These are phyloP conservation scores for Okapia johnstoni DNA, from an alignment of 2,113 vertebrate species.

Conservation along the genomic window DNA sequence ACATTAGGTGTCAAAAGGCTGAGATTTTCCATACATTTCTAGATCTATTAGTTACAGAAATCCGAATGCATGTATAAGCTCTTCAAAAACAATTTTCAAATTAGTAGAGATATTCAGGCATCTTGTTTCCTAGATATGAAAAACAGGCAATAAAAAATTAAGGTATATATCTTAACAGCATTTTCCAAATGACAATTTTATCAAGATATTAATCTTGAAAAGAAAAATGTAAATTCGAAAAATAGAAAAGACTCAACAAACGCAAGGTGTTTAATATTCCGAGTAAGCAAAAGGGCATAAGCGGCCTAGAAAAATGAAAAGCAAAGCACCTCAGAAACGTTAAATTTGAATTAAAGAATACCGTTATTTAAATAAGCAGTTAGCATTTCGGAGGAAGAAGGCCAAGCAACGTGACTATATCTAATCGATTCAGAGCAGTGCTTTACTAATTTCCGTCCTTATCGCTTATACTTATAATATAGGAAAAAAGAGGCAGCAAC, in stretches of 20 bases:
- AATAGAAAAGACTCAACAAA: conserved; percentile 39
- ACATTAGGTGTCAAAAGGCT: not conserved
- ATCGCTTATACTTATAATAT: conserved; percentile 52
- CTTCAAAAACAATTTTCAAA: conserved; percentile 55
- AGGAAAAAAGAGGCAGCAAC: conserved; percentile 67
- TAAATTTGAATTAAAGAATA: conserved; percentile 66
- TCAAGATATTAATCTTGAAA: conserved; percentile 4
- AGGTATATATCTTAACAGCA: not conserved
- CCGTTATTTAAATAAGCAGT: conserved; percentile 74
- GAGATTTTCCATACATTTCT: conserved; percentile 36
- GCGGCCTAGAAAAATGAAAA: conserved; percentile 59
- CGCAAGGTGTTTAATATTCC: conserved; percentile 47
- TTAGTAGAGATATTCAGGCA: conserved; percentile 37
- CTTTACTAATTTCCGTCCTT: conserved; percentile 50
- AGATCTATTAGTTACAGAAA: conserved; percentile 23
- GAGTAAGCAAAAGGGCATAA: conserved; percentile 25
- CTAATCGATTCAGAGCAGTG: conserved; percentile 32
- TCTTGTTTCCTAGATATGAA: conserved; percentile 44
- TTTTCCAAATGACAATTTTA: conserved; percentile 39
- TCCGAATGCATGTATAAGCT: conserved; percentile 32
- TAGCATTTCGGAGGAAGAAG: conserved; percentile 58
- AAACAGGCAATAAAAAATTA: conserved; percentile 45
- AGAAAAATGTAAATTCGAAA: not conserved
- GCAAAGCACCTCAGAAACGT: conserved; percentile 40
- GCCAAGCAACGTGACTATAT: conserved; percentile 62